phyloP scores from a whole-genome alignment of 2,113 vertebrate species.

The Forbesichthys papilliferus region DNA sequence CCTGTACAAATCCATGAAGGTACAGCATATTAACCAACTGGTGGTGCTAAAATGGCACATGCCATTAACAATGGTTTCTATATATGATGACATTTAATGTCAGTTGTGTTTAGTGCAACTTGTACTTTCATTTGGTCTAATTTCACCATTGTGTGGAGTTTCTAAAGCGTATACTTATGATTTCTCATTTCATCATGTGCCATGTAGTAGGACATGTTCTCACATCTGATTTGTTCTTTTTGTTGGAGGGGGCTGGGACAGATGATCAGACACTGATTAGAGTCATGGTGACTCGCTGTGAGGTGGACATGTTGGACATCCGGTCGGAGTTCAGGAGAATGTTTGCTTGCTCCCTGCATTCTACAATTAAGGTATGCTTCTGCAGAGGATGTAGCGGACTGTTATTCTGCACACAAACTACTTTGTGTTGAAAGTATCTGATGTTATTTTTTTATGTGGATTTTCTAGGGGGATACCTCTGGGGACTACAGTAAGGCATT shows the following conservation, averaged over 20 bases:
- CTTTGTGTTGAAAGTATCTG: not conserved
- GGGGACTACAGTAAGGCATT: constrained; percentile 90
- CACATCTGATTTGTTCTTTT: constrained; percentile 1
- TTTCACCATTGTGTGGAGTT: too few relatives aligned
- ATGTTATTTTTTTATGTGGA: constrained; percentile 18
- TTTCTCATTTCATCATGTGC: too few relatives aligned
- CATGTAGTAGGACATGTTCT: not conserved
- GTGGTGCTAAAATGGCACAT: not conserved
- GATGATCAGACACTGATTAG: constrained; percentile 90
- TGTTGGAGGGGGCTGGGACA: constrained; percentile 85
- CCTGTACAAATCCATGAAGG: constrained; percentile 90
- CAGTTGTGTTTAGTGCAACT: not conserved
- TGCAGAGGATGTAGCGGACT: constrained; percentile 6
- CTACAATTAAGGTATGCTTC: constrained; percentile 69
- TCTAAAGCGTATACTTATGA: too few relatives aligned
- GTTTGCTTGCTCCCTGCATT: constrained; percentile 84
- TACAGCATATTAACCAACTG: constrained; percentile 44
- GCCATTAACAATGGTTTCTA: not conserved
- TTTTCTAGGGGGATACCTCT: constrained; percentile 83
- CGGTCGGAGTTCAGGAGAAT: constrained; percentile 82
- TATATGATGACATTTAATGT: not conserved
- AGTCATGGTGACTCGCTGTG: constrained; percentile 88
- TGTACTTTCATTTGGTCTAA: too few relatives aligned
- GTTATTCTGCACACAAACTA: not conserved
- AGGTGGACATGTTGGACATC: constrained; percentile 89